A percentile compares a stretch with the other conserved stretches of the same genome.
Conservation (phyloP, 2,888 invertebrate species). For the Ariolimax columbianus region DNA sequence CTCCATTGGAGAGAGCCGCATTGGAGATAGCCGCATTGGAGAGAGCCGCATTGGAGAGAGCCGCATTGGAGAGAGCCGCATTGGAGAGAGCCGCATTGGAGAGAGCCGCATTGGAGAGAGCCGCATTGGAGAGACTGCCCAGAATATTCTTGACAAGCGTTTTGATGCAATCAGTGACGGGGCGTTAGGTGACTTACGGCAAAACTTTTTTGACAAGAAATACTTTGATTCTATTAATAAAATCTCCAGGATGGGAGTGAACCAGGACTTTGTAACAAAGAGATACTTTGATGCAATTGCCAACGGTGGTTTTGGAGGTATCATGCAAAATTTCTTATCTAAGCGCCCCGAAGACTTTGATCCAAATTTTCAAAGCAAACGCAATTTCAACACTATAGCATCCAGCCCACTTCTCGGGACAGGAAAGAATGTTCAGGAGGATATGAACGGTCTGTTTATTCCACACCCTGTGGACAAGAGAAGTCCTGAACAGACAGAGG, state of each 20-base stretch:
- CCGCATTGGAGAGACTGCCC: neutral
- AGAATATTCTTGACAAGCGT: neutral
- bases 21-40: no score
- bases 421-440: neutral
- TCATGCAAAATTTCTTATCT: neutral
- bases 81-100: no score
- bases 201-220: constrained; percentile 34
- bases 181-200: constrained; percentile 11
- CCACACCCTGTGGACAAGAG: neutral
- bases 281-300: neutral
- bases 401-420: neutral
- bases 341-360: neutral
- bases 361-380: neutral
- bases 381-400: neutral
- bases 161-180: constrained; percentile 21
- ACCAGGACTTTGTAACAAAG: neutral
- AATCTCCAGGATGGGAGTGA: neutral
- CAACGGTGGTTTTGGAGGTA: neutral
- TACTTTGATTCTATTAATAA: neutral
- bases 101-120: neutral
- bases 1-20: neutral
- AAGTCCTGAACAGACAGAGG: neutral
- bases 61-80: no score
- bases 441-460: neutral
- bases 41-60: no score